Percentiles rank a stretch among this genome's conserved stretches.
Conservation (phyloP, 1,140 invertebrate genomes). For the Branchinecta lynchi region DNA sequence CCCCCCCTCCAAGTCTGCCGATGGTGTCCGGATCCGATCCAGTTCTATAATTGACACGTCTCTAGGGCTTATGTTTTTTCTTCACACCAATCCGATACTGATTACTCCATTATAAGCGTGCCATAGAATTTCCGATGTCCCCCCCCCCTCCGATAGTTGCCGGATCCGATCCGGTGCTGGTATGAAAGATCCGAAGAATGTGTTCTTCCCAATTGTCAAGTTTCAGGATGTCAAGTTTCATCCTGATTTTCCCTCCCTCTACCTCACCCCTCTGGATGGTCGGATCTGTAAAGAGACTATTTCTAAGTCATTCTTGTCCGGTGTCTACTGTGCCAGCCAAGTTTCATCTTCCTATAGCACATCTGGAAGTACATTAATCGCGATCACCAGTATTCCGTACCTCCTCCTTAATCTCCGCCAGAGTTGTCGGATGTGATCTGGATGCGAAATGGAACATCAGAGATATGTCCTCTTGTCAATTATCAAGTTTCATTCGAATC, state of each 20-base stretch:
- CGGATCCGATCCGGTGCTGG: too few species aligned
- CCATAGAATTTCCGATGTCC: too few species aligned
- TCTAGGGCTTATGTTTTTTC: too few species aligned
- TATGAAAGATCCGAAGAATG: not conserved
- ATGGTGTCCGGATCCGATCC: too few species aligned
- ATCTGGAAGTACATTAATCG: not conserved
- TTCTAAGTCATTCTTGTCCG: not conserved
- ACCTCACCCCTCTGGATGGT: slow-evolving; percentile 3
- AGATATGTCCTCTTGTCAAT: not conserved
- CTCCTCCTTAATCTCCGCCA: not conserved
- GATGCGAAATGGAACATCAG: not conserved
- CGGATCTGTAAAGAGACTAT: not conserved
- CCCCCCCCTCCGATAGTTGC: too few species aligned
- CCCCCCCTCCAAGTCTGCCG: too few species aligned
- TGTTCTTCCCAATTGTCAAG: not conserved
- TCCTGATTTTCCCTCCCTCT: slow-evolving; percentile 9
- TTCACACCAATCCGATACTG: too few species aligned
- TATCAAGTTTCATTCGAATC: slow-evolving; percentile 7
- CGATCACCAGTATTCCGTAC: not conserved
- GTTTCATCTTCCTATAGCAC: slow-evolving; percentile 1
- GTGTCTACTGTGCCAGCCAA: not conserved
- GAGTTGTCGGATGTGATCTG: not conserved
- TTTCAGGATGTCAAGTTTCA: not conserved
- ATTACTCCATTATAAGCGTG: too few species aligned
- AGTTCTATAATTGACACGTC: too few species aligned